Conservation (phyloP, 2,797 vertebrate species). For the Anableps anableps region DNA sequence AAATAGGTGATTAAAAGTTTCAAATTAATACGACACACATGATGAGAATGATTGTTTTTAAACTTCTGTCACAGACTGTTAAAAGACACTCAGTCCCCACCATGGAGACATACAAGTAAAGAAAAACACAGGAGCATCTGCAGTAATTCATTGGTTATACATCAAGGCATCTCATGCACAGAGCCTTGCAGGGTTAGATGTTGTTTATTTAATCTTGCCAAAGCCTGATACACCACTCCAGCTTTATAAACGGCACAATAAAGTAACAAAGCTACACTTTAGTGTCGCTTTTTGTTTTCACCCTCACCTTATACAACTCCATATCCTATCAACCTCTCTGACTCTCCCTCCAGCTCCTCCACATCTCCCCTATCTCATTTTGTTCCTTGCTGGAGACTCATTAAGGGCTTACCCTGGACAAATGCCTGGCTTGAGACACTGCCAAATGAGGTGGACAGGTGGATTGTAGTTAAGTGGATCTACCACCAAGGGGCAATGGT, state of each 20-base stretch:
- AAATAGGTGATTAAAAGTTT: neutral
- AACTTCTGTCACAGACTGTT: neutral
- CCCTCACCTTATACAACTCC: conserved; percentile 30
- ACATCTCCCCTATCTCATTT: conserved; percentile 43
- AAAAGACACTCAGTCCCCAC: neutral
- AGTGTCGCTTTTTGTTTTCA: conserved; percentile 43
- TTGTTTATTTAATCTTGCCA: conserved; percentile 50
- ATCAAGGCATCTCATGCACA: conserved; percentile 21
- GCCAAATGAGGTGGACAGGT: conserved; percentile 47
- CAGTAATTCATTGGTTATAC: conserved; percentile 16
- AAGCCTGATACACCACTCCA: conserved; percentile 27
- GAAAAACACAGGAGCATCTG: conserved; percentile 3
- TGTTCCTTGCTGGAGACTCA: conserved; percentile 56
- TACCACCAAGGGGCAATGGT: conserved; percentile 50
- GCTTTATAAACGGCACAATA: conserved; percentile 34
- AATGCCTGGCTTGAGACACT: conserved; percentile 41
- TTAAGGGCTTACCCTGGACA: conserved; percentile 62
- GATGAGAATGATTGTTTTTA: neutral
- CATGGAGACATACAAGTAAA: neutral
- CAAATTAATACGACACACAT: neutral
- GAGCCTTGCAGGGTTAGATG: conserved; percentile 28
- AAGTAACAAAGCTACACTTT: conserved; percentile 45
- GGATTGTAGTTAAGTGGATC: conserved; percentile 15
- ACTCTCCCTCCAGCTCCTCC: conserved; percentile 22
- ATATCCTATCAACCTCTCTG: conserved; percentile 30